Conservation (phyloP, 2,113 vertebrate genomes). For the Nothocercus nigrocapillus region DNA sequence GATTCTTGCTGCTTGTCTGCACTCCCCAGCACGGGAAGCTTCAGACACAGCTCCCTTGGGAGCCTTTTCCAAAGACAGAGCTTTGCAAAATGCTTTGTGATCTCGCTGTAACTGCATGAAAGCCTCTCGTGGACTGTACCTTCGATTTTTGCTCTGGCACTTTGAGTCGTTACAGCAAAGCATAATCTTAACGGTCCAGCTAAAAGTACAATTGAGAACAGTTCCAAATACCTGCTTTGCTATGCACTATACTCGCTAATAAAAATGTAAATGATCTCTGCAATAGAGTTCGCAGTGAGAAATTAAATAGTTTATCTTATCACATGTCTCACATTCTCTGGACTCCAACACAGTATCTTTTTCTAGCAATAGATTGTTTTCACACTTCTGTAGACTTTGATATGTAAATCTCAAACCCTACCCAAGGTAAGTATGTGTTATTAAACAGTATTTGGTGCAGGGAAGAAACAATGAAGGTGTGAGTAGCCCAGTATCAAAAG, state of each 20-base stretch:
- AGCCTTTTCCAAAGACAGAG: background rate
- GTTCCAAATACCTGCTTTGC: background rate
- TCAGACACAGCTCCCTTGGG: background rate
- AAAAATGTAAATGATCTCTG: background rate
- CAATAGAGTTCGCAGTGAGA: background rate
- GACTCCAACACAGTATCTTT: background rate
- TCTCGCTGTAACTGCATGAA: background rate
- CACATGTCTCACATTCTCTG: background rate
- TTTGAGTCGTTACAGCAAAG: rapidly evolving
- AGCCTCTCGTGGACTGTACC: rapidly evolving
- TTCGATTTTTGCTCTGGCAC: rapidly evolving
- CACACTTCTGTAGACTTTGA: background rate
- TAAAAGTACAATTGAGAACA: background rate
- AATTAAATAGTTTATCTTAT: background rate
- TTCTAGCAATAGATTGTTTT: background rate
- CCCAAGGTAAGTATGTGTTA: background rate
- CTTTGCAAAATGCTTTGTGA: background rate
- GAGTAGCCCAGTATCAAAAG: background rate
- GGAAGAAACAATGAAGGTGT: background rate
- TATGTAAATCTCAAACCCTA: background rate
- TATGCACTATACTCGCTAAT: background rate
- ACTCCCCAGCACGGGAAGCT: background rate
- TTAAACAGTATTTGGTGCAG: background rate
- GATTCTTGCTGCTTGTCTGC: background rate
- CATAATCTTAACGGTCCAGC: background rate